phyloP scores from a whole-genome alignment of 2,888 invertebrate species.

The Syrphus vitripennis region DNA sequence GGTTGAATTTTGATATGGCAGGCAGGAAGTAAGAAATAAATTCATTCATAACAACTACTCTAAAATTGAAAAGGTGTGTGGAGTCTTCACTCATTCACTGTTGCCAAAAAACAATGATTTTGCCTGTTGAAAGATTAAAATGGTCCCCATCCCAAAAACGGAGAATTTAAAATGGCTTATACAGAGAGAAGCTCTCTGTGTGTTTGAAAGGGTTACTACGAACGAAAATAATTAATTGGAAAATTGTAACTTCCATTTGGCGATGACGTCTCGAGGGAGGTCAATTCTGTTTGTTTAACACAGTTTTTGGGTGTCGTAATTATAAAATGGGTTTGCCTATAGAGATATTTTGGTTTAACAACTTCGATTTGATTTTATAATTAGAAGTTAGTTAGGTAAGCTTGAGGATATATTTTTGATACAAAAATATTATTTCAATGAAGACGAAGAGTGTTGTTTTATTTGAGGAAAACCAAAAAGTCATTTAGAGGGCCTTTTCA shows the following conservation, averaged over 20 bases:
- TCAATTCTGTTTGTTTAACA: slow-evolving; percentile 43
- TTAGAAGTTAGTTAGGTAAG: background rate
- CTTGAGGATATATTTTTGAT: background rate
- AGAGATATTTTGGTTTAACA: background rate
- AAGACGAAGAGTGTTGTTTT: no score
- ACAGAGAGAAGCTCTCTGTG: no score
- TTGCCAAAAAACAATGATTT: background rate
- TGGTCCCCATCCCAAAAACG: background rate
- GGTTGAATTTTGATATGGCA: background rate
- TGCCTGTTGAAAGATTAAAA: slow-evolving; percentile 12
- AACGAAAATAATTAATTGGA: slow-evolving; percentile 22
- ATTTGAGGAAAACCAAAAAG: background rate
- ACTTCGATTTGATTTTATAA: background rate
- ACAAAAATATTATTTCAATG: background rate
- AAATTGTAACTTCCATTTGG: background rate
- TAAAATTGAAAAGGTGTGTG: background rate
- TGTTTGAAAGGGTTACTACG: background rate
- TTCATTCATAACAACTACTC: background rate
- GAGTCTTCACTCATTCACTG: background rate
- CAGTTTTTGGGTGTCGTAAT: slow-evolving; percentile 49
- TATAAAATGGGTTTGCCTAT: slow-evolving; percentile 20
- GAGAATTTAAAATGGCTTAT: background rate
- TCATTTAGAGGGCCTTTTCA: no score
- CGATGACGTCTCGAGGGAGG: background rate
- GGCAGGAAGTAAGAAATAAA: background rate